Evolutionary conservation across 2,113 vertebrate species (phyloP).

Genomic region (Larimichthys crocea): DNA sequence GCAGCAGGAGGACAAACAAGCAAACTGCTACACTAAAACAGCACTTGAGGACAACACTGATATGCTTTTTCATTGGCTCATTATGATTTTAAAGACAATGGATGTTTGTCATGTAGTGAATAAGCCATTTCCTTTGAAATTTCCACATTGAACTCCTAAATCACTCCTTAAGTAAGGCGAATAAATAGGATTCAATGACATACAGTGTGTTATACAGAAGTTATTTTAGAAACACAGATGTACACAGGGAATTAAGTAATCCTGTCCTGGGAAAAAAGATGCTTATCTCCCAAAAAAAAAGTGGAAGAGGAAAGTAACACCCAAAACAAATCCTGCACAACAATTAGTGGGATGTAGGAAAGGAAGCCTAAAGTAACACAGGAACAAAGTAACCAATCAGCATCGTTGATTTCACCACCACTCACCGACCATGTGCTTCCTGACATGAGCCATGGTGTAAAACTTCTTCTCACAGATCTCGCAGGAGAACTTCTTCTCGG

Average conservation of each 20-base stretch:
- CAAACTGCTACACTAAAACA: slow-evolving; percentile 7
- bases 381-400: slow-evolving; percentile 28
- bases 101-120: slow-evolving; percentile 30
- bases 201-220: neutral
- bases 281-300: slow-evolving; percentile 52
- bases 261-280: slow-evolving; percentile 37
- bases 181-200: neutral
- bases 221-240: neutral
- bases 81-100: slow-evolving; percentile 23
- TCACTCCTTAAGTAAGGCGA: neutral
- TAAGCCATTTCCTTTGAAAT: slow-evolving; percentile 41
- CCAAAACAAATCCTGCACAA: slow-evolving; percentile 55
- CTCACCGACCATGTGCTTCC: slow-evolving; percentile 99
- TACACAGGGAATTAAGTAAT: slow-evolving; percentile 10
- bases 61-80: slow-evolving; percentile 18
- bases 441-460: slow-evolving; percentile 97
- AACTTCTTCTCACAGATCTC: slow-evolving; percentile 98
- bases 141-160: slow-evolving; percentile 41
- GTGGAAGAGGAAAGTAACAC: slow-evolving; percentile 63
- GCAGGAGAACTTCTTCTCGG: slow-evolving; percentile 96
- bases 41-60: slow-evolving; percentile 8
- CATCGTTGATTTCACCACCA: slow-evolving; percentile 50
- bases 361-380: slow-evolving; percentile 18
- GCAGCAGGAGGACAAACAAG: slow-evolving; percentile 25
- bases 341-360: slow-evolving; percentile 42